These are phyloP conservation scores for Corythornis cristatus DNA, from an alignment of 2,113 vertebrate species.

Conservation along the genomic window DNA sequence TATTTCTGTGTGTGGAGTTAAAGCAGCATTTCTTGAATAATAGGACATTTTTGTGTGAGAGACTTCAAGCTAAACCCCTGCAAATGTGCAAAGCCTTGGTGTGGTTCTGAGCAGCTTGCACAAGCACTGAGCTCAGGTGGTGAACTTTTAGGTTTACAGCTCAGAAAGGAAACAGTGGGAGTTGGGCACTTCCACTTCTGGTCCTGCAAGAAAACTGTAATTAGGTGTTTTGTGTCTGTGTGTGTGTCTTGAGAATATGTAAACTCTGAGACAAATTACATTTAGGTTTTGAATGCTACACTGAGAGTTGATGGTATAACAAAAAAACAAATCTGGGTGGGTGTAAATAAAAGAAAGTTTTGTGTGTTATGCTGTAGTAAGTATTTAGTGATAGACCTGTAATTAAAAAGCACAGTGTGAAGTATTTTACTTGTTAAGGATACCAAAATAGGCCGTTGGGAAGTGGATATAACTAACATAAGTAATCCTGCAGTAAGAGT, in stretches of 20 bases:
- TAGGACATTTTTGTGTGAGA: rapidly evolving
- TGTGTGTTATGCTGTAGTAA: rapidly evolving
- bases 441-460: neutral
- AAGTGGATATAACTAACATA: neutral
- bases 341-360: neutral
- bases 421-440: neutral
- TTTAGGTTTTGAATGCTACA: neutral
- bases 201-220: neutral
- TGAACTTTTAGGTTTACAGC: neutral
- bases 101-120: neutral
- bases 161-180: neutral
- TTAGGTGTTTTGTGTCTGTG: neutral
- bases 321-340: neutral
- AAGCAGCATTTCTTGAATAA: neutral
- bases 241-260: neutral
- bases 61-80: neutral
- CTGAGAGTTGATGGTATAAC: neutral
- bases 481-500: neutral
- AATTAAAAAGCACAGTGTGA: neutral
- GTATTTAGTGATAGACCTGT: neutral
- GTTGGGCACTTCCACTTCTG: neutral
- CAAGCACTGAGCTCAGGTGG: neutral
- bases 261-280: neutral
- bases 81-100: neutral
- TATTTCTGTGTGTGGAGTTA: neutral